phyloP scores from a whole-genome alignment of 2,113 vertebrate species.

The Pogona vitticeps region DNA sequence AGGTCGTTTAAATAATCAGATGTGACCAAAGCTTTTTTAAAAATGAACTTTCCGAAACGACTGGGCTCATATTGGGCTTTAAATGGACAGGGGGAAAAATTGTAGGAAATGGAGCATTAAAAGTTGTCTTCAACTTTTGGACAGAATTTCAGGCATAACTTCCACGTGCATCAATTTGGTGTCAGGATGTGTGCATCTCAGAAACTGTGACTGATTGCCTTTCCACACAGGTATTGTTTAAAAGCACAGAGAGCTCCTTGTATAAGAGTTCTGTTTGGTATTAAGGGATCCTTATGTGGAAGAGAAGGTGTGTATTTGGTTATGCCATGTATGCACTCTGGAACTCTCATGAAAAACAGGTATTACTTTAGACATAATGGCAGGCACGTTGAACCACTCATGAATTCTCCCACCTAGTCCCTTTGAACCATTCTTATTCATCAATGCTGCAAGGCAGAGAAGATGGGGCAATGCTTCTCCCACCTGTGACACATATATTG shows the following conservation, averaged over 20 bases:
- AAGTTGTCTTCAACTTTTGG: no score
- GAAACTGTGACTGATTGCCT: no score
- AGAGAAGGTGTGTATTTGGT: background rate
- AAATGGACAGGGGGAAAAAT: no score
- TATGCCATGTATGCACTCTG: background rate
- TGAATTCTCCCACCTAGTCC: background rate
- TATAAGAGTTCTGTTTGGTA: background rate
- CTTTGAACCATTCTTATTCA: background rate
- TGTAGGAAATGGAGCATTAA: no score
- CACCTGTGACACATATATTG: background rate
- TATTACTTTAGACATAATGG: background rate
- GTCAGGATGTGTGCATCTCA: no score
- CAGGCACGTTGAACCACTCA: background rate
- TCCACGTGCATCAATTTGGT: no score
- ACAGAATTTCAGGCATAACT: no score
- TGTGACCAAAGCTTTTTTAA: no score
- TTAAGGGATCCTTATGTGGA: background rate
- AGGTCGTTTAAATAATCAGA: no score
- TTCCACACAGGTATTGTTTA: no score
- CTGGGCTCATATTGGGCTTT: no score
- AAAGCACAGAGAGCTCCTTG: background rate
- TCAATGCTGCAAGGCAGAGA: background rate
- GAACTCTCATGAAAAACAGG: background rate
- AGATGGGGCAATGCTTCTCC: background rate
- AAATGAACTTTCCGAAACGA: no score